Base-by-base conservation (phyloP, 2,888 invertebrate genomes). In the Drosophila mulleri region DNA sequence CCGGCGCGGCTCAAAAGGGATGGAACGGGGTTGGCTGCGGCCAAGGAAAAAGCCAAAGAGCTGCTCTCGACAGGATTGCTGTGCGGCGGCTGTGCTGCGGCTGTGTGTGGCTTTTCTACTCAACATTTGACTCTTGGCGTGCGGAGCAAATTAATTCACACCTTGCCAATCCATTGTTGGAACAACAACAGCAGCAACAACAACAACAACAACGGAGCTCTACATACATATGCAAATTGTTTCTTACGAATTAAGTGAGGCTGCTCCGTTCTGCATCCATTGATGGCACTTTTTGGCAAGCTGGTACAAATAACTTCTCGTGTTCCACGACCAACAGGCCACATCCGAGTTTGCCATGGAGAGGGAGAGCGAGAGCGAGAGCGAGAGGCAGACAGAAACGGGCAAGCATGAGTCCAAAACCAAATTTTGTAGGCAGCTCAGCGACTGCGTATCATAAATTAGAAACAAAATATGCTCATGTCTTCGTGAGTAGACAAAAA, bases 91-190 rank as follows among this genome's bases (percentile, higher is more conserved):
- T 48, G 48, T 81, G 82, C 26, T 26, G 26, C 16, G 26, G 29
- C 48, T 48, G 48, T 81, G 82, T 88, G 84, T 88, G 87, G 87
- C 71, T 88, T 74, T 75, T 63, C 71, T 70, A 62, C 82, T 79
- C 79, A 82, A 73, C 78, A 75, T 74, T 75, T 83, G 86, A 85
- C 77, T 82, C 77, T 74, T 75, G 88, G 86, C 75, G 77, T 78
- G 84, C 84, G 78, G 76, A 91, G 91, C 91, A 91, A 91, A 91
- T 91, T 91, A 90, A 90, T 91, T 91, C 91, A 91, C 91, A 91
- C 91, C 91, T 91, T 90, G 82, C 86, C 83, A 86, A 87, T 80
- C 87, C 84, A 88, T 88, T 88, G 87, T 88, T 80, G 78, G 39
- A 61, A 35, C 45, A 29, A 54, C 63, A 76, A 79, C 67, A 83